Evolutionary conservation across 2,888 invertebrate species (phyloP).

Genomic region (Leptarthrus brevirostris): DNA sequence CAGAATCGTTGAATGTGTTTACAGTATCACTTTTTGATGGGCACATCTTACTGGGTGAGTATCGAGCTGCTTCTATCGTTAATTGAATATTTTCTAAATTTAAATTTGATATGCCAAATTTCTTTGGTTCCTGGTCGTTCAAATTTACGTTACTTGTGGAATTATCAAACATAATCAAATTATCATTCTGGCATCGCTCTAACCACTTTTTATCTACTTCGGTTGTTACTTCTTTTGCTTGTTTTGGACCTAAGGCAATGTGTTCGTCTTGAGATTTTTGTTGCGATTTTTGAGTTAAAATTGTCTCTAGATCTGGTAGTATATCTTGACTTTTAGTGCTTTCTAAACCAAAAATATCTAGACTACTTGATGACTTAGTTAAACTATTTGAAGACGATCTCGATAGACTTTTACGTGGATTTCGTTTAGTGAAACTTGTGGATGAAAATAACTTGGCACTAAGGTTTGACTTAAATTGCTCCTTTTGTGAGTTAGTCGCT

Average conservation of each 20-base stretch:
- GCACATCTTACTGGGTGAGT: constrained; percentile 28
- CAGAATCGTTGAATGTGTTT: constrained; percentile 69
- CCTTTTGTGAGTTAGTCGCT: constrained; percentile 38
- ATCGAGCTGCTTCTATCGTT: not conserved
- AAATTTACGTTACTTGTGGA: not conserved
- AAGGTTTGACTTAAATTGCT: constrained; percentile 61
- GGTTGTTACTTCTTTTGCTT: constrained; percentile 54
- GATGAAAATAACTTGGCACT: constrained; percentile 77
- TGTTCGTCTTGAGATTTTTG: constrained; percentile 61
- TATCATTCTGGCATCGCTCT: constrained; percentile 58
- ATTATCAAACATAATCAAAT: not conserved
- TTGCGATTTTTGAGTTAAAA: constrained; percentile 58
- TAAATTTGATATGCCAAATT: constrained; percentile 67
- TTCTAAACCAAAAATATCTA: constrained; percentile 51
- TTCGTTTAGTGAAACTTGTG: constrained; percentile 77
- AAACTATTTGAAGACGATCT: constrained; percentile 56
- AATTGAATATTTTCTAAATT: constrained; percentile 55
- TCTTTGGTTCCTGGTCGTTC: constrained; percentile 52
- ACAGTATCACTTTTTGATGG: constrained; percentile 58
- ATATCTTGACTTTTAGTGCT: constrained; percentile 52
- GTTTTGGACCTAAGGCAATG: constrained; percentile 56
- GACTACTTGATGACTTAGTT: constrained; percentile 56
- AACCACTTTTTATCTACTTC: constrained; percentile 72
- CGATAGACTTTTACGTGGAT: constrained; percentile 78
- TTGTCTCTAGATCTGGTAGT: constrained; percentile 66